phyloP scores from a whole-genome alignment of 2,113 vertebrate species.

The Synchiropus splendidus region DNA sequence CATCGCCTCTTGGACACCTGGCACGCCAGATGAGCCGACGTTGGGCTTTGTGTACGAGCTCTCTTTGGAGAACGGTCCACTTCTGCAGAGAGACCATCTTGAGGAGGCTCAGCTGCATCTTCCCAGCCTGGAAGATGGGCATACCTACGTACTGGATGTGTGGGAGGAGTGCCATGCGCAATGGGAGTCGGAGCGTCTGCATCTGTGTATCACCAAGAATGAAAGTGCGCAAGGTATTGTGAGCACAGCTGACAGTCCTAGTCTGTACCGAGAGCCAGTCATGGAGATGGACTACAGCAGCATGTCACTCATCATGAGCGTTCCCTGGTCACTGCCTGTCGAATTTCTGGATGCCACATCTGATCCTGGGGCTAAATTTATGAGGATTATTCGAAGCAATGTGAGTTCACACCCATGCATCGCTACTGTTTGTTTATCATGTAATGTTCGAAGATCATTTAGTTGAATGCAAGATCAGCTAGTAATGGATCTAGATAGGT shows the following conservation, averaged over 20 bases:
- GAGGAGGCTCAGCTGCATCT: constrained; percentile 21
- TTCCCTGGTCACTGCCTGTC: not conserved
- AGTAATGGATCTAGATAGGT: too few relatives aligned
- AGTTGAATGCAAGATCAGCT: too few relatives aligned
- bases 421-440: too few relatives aligned
- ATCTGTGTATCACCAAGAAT: constrained; percentile 18
- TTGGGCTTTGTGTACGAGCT: constrained; percentile 39
- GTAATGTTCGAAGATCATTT: too few relatives aligned
- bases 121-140: constrained; percentile 14
- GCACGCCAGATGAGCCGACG: not conserved
- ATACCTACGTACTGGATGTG: constrained; percentile 41
- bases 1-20: constrained; percentile 25
- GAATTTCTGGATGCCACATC: not conserved
- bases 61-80: constrained; percentile 19
- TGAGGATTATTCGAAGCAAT: too few relatives aligned
- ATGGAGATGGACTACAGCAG: constrained; percentile 19
- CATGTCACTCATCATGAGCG: not conserved
- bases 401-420: too few relatives aligned
- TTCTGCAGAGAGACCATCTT: constrained; percentile 13
- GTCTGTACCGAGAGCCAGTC: not conserved
- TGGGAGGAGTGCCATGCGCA: constrained; percentile 45
- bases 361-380: too few relatives aligned
- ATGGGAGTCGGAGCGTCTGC: constrained; percentile 10
- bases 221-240: not conserved
- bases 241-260: constrained; percentile 1